Conservation (phyloP, 2,113 vertebrate species). For the Corapipo altera region DNA sequence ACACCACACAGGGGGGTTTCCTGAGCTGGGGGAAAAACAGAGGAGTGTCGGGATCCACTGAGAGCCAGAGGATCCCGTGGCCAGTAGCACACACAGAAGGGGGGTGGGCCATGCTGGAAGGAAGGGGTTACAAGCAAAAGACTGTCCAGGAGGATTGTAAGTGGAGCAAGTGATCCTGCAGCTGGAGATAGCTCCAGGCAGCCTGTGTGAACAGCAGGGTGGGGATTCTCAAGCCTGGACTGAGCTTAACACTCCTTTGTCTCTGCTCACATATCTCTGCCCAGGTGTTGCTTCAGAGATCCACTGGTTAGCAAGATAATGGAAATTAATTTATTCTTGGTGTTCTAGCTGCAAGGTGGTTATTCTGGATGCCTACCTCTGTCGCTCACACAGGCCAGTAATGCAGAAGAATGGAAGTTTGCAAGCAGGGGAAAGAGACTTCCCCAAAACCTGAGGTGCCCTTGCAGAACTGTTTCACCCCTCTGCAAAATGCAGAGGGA, state of each 20-base stretch:
- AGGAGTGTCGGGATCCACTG: background rate
- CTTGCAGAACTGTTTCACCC: background rate
- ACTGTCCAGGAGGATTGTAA: background rate
- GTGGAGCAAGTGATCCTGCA: background rate
- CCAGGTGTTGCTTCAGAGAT: rapidly evolving
- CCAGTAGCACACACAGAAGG: background rate
- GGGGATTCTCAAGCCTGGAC: background rate
- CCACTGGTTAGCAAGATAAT: background rate
- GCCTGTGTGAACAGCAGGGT: background rate
- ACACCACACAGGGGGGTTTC: background rate
- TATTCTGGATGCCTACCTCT: background rate
- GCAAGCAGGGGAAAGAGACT: background rate
- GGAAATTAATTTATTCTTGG: background rate
- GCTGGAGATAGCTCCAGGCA: background rate
- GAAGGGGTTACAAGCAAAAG: background rate
- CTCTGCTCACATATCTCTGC: background rate
- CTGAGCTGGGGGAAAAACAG: background rate
- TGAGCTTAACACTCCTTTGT: too few species aligned
- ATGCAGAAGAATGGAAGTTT: background rate
- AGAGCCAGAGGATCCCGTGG: background rate
- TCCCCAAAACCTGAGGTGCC: background rate
- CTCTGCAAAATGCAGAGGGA: background rate
- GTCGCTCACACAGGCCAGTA: background rate
- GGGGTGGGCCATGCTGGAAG: background rate
- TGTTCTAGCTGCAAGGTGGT: too few species aligned